Evolutionary conservation across 2,888 invertebrate species (phyloP).

Genomic region (Drosophila lutescens): DNA sequence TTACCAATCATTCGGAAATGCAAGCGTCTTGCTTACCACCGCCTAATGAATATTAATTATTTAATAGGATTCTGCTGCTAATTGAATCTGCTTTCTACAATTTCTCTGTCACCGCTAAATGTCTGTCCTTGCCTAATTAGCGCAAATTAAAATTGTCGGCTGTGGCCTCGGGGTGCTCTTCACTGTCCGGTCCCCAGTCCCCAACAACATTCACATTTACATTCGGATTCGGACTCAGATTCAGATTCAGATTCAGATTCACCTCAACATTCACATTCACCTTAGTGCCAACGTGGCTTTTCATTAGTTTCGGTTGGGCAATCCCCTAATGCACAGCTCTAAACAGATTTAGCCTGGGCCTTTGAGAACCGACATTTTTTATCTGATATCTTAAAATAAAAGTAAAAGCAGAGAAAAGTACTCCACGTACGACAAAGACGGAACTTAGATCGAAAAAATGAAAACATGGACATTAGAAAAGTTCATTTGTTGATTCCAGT

Average conservation of each 20-base stretch:
- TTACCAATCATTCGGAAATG: constrained; percentile 7
- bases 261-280: constrained; percentile 1
- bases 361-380: too few species aligned
- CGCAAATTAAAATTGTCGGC: constrained; percentile 39
- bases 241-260: neutral
- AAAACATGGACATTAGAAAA: neutral
- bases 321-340: constrained; percentile 10
- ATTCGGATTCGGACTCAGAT: neutral
- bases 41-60: constrained; percentile 65
- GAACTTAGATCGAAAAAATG: neutral
- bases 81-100: constrained; percentile 55
- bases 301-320: constrained; percentile 20
- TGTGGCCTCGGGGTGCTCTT: constrained; percentile 29
- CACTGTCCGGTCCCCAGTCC: constrained; percentile 9
- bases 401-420: too few species aligned
- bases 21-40: constrained; percentile 15
- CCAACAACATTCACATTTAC: constrained; percentile 6
- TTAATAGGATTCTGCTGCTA: constrained; percentile 58
- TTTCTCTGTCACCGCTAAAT: constrained; percentile 45
- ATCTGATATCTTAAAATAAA: neutral
- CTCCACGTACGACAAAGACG: neutral
- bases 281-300: constrained; percentile 17
- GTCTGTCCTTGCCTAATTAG: constrained; percentile 69
- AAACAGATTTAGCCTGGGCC: constrained; percentile 1
- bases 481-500: too few species aligned